Evolutionary conservation across 2,113 vertebrate genomes (phyloP).

Genomic region (Talpa occidentalis): DNA sequence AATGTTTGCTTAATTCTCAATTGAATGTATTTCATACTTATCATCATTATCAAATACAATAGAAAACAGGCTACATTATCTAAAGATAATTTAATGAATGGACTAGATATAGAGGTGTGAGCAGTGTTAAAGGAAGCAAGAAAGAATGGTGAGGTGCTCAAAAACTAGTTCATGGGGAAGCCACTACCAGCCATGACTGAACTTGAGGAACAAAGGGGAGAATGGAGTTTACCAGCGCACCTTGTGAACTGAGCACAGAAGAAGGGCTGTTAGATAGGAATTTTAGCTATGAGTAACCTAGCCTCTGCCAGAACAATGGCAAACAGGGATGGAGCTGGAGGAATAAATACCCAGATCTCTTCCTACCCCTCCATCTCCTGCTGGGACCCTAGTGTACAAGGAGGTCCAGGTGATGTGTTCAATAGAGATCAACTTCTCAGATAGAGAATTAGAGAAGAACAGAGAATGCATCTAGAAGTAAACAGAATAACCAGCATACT

Average conservation of each 20-base stretch:
- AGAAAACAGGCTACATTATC: background rate
- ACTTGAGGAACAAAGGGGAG: background rate
- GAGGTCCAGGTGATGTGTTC: background rate
- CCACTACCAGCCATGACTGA: background rate
- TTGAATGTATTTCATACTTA: conserved; percentile 5
- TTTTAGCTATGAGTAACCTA: background rate
- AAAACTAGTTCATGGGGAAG: background rate
- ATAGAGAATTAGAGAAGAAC: background rate
- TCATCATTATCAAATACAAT: background rate
- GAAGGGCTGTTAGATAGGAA: background rate
- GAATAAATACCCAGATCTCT: background rate
- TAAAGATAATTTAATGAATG: background rate
- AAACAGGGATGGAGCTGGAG: background rate
- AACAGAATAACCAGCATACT: background rate
- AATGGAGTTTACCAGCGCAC: background rate
- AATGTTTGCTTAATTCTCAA: background rate
- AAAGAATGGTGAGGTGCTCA: background rate
- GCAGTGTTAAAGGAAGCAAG: background rate
- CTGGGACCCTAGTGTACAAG: background rate
- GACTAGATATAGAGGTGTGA: background rate
- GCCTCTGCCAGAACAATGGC: background rate
- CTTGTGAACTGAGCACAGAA: background rate
- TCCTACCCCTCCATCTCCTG: background rate
- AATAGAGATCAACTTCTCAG: background rate
- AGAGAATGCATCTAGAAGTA: background rate